phyloP scores from a whole-genome alignment of 92 coral and sea anemone species.

The Zoanthus solanderi region DNA sequence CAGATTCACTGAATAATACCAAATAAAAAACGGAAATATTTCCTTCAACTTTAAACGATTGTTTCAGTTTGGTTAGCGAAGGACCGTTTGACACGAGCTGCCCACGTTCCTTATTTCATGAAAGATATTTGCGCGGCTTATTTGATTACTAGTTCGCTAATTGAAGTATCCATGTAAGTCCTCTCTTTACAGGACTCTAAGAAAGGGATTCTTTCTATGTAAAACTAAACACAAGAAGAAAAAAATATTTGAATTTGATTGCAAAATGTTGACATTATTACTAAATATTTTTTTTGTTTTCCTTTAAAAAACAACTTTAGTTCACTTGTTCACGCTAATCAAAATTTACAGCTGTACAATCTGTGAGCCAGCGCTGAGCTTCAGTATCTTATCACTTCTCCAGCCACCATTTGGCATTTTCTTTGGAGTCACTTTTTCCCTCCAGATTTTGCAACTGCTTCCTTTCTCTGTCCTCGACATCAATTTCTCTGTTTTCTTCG shows the following conservation, averaged over 20 bases:
- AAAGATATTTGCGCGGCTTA: no score
- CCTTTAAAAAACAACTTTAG: neutral
- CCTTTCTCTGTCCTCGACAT: neutral
- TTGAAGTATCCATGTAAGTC: no score
- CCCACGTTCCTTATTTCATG: no score
- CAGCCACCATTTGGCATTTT: constrained; percentile 11
- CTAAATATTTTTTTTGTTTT: neutral
- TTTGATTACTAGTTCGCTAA: no score
- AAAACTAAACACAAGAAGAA: no score
- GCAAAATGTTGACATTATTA: neutral
- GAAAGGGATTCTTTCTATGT: no score
- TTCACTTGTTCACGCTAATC: neutral
- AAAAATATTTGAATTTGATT: neutral
- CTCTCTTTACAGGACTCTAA: no score
- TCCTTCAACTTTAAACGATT: no score
- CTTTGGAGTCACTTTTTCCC: neutral
- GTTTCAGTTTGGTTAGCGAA: no score
- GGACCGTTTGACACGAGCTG: no score
- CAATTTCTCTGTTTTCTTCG: neutral
- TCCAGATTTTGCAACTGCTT: neutral
- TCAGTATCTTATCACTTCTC: neutral
- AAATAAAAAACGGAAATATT: no score
- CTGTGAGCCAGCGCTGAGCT: neutral
- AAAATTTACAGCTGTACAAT: neutral
- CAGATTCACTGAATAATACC: no score